phyloP scores from a whole-genome alignment of 2,797 vertebrate species.

The Eulemur mongoz region DNA sequence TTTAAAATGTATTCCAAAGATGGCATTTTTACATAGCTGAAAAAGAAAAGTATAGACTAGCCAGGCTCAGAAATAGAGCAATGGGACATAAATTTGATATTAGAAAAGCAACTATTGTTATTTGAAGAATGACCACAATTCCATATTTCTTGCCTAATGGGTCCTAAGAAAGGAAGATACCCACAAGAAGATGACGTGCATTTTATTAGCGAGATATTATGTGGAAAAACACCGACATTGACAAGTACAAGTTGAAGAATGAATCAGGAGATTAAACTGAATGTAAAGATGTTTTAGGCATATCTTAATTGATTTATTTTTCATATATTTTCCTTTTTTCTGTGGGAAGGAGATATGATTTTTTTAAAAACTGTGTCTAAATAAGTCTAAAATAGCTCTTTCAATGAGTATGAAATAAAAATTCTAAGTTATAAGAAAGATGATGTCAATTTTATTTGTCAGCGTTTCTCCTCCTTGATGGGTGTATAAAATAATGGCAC shows the following conservation, averaged over 20 bases:
- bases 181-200: neutral
- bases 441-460: slow-evolving; percentile 34
- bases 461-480: slow-evolving; percentile 17
- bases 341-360: neutral
- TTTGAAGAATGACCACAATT: slow-evolving; percentile 48
- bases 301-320: slow-evolving; percentile 55
- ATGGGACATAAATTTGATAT: slow-evolving; percentile 4
- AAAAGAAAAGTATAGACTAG: slow-evolving; percentile 25
- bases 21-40: neutral
- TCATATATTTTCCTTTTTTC: neutral
- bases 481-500: slow-evolving; percentile 25
- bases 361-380: neutral
- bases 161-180: neutral
- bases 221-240: neutral
- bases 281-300: slow-evolving; percentile 33
- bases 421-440: slow-evolving; percentile 46
- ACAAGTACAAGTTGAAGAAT: neutral
- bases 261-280: slow-evolving; percentile 54
- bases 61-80: slow-evolving; percentile 23
- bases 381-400: slow-evolving; percentile 13
- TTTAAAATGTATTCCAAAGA: slow-evolving; percentile 44
- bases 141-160: slow-evolving; percentile 28
- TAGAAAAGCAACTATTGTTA: neutral
- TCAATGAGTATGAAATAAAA: slow-evolving; percentile 52
- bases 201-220: slow-evolving; percentile 51